Evolutionary conservation across 2,888 invertebrate species (phyloP), one percentile per base, ranked within the genome.

Genomic region (Copidosoma aretas): DNA sequence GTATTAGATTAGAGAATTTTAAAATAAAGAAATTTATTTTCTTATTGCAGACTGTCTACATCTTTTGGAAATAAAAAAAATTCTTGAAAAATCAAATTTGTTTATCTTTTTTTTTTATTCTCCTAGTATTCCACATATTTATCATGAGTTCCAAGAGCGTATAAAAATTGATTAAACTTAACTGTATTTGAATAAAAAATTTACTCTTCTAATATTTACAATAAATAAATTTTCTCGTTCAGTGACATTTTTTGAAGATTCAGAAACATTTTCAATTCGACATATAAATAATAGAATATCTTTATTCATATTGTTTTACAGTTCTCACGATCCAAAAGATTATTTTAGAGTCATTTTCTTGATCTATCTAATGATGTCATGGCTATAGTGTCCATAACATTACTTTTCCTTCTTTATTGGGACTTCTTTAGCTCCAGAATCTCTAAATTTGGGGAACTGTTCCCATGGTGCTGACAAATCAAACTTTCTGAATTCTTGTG

Each of bases 401-500:
- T 52, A 52, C n/a, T 52, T 52, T 12, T 52, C 52, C 19, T 52
- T 52, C 12, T 21, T 10, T 52, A 3, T 19, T 14, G 22, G 52
- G 19, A 21, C 52, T n/a, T 5, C n/a, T 60, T 22, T 19, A 19
- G n/a, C 88, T 77, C 89, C 87, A 12, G 88, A 87, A 71, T 89
- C 86, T 74, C 93, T 87, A 85, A 94, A 95, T 80, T 94, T 93
- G 1, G 98, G 97, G 84, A 99, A 99, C 79, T 94, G 93, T 85
- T 99, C 98, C 99, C 99, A 99, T 0, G 99, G 98, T 25, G 95
- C 93, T 73, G 93, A 93, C 73, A 98, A 88, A 82, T 99, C 99
- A 84, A 99, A 99, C 82, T 94, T 93, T 64, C 99, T 89, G 85
- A 97, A 99, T 85, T 99, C 99, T 86, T 99, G 99, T 0, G 98